phyloP scores from a whole-genome alignment of 2,888 invertebrate species.

The Bellardia bayeri region DNA sequence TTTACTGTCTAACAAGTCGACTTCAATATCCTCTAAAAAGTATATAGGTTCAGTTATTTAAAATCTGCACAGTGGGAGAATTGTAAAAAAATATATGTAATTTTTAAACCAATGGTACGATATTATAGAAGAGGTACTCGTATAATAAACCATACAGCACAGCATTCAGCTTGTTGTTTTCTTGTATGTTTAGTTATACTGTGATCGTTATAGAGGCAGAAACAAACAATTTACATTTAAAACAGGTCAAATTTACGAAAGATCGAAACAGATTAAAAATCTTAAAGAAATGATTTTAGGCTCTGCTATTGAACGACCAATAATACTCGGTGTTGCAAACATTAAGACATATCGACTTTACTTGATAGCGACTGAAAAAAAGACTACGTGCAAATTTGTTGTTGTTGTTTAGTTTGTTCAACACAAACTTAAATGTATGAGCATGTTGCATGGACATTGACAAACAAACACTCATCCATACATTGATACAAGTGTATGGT shows the following conservation, averaged over 20 bases:
- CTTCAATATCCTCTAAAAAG: background rate
- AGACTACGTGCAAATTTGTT: constrained; percentile 68
- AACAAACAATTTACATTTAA: too few species aligned
- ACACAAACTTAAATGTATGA: constrained; percentile 46
- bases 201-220: too few species aligned
- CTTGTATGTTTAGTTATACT: too few species aligned
- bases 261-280: too few species aligned
- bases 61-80: too few species aligned
- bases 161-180: too few species aligned
- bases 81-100: too few species aligned
- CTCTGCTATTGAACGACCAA: background rate
- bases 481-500: background rate
- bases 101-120: too few species aligned
- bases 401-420: constrained; percentile 54
- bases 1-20: background rate
- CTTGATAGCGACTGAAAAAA: background rate
- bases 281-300: too few species aligned
- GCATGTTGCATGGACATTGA: constrained; percentile 51
- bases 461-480: constrained; percentile 45
- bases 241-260: too few species aligned
- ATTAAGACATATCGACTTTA: background rate
- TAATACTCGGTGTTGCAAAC: background rate
- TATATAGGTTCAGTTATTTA: background rate
- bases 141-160: too few species aligned
- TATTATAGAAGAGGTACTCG: too few species aligned